phyloP scores from a whole-genome alignment of 2,797 vertebrate genomes.

The Sebastes steindachneri region DNA sequence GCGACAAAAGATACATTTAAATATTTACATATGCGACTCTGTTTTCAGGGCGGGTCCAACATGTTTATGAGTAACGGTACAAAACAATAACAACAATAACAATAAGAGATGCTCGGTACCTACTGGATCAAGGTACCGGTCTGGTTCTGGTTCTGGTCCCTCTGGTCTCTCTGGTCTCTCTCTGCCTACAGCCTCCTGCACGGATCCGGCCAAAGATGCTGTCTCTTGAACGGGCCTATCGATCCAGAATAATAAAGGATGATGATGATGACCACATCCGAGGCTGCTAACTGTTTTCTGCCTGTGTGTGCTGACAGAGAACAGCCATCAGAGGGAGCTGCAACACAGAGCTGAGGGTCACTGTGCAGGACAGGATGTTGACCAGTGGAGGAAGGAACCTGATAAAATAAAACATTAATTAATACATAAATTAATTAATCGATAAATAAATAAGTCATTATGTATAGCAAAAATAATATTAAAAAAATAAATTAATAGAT shows the following conservation, averaged over 20 bases:
- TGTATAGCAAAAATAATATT: no score
- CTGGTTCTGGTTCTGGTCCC: not conserved
- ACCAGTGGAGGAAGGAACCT: no score
- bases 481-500: no score
- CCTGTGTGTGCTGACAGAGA: not conserved
- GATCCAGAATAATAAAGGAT: not conserved
- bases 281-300: not conserved
- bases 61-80: not conserved
- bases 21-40: not conserved
- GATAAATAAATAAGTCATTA: no score
- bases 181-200: not conserved
- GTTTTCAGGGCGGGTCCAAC: constrained; percentile 13
- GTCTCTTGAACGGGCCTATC: not conserved
- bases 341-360: not conserved
- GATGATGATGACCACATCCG: constrained; percentile 16
- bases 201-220: not conserved
- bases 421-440: no score
- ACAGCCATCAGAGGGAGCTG: constrained; percentile 1
- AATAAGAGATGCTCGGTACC: constrained; percentile 4
- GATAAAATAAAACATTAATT: no score
- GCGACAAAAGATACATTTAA: not conserved
- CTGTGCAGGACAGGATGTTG: not conserved
- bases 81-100: not conserved
- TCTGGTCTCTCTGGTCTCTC: not conserved
- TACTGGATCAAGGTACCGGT: constrained; percentile 8